Base-by-base conservation (phyloP, 2,888 invertebrate species). In the Dione vanillae region DNA sequence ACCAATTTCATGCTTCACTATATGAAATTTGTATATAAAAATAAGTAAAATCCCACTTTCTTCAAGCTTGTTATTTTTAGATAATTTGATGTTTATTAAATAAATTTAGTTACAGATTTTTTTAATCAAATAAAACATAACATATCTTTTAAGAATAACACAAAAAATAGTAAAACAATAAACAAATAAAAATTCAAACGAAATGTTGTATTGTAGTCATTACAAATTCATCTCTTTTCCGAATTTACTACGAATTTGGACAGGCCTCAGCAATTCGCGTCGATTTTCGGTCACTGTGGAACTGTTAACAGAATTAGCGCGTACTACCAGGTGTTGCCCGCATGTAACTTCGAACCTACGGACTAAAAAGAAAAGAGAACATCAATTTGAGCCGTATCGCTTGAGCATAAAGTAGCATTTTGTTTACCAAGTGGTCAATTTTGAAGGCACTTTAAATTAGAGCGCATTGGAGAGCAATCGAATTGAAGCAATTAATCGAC, bases 241-340 rank as follows among this genome's bases (percentile, higher is more conserved):
- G 45, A 62, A 68, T 71, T 73, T 68, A 65, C 71, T 27, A 27
- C 20, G 35, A 61, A 66, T 58, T 51, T 64, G 12, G 12, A 8
- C 49, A 35, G 16, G 49, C 64, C 37, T 64, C 37, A 8, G 37
- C 16, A 69, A 69, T 71, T 64, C 56, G 27, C 65, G 70, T 66
- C 66, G 66, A 72, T 75, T 71, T 75, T 73, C 68, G 72, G 66
- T 68, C 59, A 69, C 67, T 47, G 61, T 67, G 62, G 71, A 73
- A 69, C 67, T 65, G 74, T 75, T 75, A 75, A 77, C 78, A 78
- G 78, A 82, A 82, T 81, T 81, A 76, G 74, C 59, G 65, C 74
- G 79, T 76, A 70, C 74, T 70, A 72, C 70, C 70, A 70, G 71
- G 74, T 74, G 74, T 67, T 72, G 58, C 74, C 43, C 69, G 64